phyloP scores from a whole-genome alignment of 2,113 vertebrate genomes.

The Ceyx cyanopectus region DNA sequence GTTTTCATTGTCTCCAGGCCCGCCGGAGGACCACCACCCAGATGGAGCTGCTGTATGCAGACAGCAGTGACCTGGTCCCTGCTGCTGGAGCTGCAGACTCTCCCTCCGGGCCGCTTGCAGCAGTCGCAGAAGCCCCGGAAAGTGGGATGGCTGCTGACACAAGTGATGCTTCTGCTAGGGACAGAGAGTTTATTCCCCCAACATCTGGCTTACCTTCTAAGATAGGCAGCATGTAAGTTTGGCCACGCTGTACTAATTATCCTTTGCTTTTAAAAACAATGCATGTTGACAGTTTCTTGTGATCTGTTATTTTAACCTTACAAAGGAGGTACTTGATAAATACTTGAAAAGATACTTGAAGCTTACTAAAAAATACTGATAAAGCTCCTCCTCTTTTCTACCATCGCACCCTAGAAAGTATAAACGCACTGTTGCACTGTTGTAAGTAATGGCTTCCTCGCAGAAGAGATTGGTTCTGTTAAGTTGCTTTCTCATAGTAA shows the following conservation, averaged over 20 bases:
- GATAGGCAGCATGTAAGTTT: slow-evolving; percentile 90
- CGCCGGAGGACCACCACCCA: slow-evolving; percentile 95
- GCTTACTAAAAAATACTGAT: slow-evolving; percentile 47
- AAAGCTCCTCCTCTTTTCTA: neutral
- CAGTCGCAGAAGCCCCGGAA: slow-evolving; percentile 80
- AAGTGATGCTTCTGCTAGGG: slow-evolving; percentile 78
- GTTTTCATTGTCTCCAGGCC: slow-evolving; percentile 77
- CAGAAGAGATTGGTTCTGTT: neutral
- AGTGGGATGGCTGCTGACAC: slow-evolving; percentile 71
- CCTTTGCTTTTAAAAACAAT: slow-evolving; percentile 51
- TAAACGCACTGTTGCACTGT: neutral
- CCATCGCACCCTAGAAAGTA: neutral
- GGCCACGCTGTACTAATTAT: slow-evolving; percentile 75
- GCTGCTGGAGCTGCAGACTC: slow-evolving; percentile 80
- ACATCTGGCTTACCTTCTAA: slow-evolving; percentile 83
- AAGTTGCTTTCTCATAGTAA: neutral
- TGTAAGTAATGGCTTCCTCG: neutral
- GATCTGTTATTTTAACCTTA: slow-evolving; percentile 24
- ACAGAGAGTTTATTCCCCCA: slow-evolving; percentile 81
- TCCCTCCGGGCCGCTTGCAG: slow-evolving; percentile 72
- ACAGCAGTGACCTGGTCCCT: slow-evolving; percentile 82
- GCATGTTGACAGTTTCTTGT: slow-evolving; percentile 72
- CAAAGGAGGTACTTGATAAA: neutral
- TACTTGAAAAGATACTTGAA: neutral
- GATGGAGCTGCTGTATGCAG: slow-evolving; percentile 95